phyloP scores from a whole-genome alignment of 2,113 vertebrate genomes.

The Ondatra zibethicus region DNA sequence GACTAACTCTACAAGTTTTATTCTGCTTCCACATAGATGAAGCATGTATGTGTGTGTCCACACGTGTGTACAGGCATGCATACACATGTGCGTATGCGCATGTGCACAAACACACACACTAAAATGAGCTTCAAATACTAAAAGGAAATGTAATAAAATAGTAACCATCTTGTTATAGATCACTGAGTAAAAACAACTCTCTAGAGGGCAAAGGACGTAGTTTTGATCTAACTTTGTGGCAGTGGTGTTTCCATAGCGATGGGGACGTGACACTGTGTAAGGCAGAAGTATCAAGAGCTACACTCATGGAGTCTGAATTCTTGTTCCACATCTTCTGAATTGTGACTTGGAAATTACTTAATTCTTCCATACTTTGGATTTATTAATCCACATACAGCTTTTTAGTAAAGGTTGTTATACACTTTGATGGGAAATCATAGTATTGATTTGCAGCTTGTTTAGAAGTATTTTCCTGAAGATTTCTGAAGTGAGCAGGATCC shows the following conservation, averaged over 20 bases:
- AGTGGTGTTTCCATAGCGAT: not conserved
- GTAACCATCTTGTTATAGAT: not conserved
- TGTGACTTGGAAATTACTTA: not conserved
- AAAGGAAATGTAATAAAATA: not conserved
- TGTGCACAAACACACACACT: not conserved
- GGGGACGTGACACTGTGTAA: not conserved
- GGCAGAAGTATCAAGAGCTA: not conserved
- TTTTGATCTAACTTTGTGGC: not conserved
- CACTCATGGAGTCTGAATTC: not conserved
- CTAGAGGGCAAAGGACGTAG: not conserved
- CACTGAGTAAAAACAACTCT: not conserved
- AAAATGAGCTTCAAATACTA: not conserved
- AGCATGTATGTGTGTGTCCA: not conserved
- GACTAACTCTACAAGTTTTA: not conserved
- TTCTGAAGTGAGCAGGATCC: not conserved
- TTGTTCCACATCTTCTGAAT: not conserved
- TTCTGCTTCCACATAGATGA: not conserved
- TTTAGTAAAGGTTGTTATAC: not conserved
- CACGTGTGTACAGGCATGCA: fast-evolving
- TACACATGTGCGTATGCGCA: not conserved
- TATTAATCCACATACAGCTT: not conserved
- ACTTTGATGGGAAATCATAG: not conserved
- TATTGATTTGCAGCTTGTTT: not conserved
- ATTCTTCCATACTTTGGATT: constrained; percentile 8
- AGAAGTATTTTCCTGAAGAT: constrained; percentile 20